phyloP scores from a whole-genome alignment of 2,113 vertebrate genomes.

The Gopherus evgoodei region DNA sequence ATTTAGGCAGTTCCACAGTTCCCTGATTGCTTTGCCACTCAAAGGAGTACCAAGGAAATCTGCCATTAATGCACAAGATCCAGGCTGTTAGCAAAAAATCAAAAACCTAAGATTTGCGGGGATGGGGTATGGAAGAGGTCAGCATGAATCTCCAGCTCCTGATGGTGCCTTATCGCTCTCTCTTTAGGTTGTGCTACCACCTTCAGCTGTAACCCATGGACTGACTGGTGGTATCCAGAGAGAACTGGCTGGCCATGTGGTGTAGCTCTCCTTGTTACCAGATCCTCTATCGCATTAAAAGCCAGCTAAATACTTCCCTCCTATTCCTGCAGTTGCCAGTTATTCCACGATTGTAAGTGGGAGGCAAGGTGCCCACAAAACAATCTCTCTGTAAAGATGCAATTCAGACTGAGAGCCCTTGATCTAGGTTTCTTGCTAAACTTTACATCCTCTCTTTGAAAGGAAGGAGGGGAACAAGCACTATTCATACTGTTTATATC shows the following conservation, averaged over 20 bases:
- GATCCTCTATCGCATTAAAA: not conserved
- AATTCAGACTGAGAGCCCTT: not conserved
- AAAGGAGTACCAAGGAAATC: not conserved
- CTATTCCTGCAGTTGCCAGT: not conserved
- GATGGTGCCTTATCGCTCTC: not conserved
- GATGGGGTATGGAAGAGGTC: not conserved
- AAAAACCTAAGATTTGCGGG: not conserved
- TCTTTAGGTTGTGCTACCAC: not conserved
- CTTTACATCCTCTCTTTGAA: not conserved
- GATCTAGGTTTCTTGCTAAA: not conserved
- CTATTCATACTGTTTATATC: not conserved
- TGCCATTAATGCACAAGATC: not conserved
- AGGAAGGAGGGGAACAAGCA: fast-evolving
- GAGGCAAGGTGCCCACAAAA: not conserved
- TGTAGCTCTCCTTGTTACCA: not conserved
- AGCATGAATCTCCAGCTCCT: not conserved
- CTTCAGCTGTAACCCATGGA: not conserved
- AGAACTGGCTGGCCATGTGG: not conserved
- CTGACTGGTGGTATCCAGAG: not conserved
- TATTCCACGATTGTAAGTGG: not conserved
- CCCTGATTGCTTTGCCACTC: not conserved
- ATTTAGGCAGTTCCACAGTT: not conserved
- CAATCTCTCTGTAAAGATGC: not conserved
- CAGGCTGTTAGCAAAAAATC: not conserved
- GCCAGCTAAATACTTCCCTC: not conserved